These are phyloP conservation scores for Scaptomyza reducta DNA, from an alignment of 2,888 invertebrate species.

Conservation along the genomic window DNA sequence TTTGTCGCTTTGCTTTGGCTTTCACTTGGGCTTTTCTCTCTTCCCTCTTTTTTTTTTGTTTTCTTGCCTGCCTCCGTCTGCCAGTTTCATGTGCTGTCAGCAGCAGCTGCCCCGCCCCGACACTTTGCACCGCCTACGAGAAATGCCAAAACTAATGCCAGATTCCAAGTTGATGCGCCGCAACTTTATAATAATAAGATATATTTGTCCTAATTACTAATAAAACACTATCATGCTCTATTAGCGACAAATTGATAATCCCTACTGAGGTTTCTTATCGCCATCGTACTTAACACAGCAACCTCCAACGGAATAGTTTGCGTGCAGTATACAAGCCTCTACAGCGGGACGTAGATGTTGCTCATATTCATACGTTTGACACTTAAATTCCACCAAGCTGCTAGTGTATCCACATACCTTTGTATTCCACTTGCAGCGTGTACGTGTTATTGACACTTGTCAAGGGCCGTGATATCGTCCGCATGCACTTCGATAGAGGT, in stretches of 20 bases:
- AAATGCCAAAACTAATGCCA: slow-evolving; percentile 8
- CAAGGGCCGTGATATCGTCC: no score
- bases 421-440: no score
- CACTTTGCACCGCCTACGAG: slow-evolving; percentile 10
- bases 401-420: no score
- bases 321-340: no score
- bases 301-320: no score
- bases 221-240: background rate
- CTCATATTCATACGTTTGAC: no score
- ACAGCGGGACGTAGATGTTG: no score
- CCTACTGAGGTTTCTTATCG: background rate
- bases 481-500: no score
- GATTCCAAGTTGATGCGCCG: slow-evolving; percentile 9
- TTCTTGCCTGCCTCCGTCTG: background rate
- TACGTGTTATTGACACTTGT: no score
- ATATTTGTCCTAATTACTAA: slow-evolving; percentile 4
- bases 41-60: background rate
- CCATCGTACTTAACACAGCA: no score
- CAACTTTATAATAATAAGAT: slow-evolving; percentile 26
- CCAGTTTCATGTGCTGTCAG: slow-evolving; percentile 38
- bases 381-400: no score
- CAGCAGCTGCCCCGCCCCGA: slow-evolving; percentile 24
- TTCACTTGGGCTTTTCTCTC: slow-evolving; percentile 39
- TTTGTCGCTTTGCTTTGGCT: slow-evolving; percentile 57
- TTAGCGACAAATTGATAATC: background rate